Evolutionary conservation across 2,797 vertebrate species (phyloP).

Genomic region (Chloroceryle inda): DNA sequence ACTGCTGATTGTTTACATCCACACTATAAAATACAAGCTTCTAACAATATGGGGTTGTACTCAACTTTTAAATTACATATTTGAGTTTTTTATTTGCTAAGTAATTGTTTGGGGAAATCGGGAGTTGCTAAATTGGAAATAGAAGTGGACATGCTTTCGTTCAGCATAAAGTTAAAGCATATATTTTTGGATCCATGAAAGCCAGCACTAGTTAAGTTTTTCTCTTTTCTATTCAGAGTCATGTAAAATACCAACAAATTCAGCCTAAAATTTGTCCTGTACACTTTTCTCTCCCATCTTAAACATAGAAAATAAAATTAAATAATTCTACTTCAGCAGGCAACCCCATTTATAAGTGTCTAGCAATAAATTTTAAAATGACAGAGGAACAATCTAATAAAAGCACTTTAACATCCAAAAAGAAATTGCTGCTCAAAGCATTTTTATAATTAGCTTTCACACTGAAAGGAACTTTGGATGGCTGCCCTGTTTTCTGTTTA

Average conservation of each 20-base stretch:
- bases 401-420: conserved; percentile 79
- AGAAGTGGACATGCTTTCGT: neutral
- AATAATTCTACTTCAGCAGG: conserved; percentile 34
- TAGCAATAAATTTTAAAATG: conserved; percentile 78
- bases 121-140: neutral
- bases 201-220: neutral
- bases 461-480: conserved; percentile 75
- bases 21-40: neutral
- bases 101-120: neutral
- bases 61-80: neutral
- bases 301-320: neutral
- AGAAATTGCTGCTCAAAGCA: conserved; percentile 82
- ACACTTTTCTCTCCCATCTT: neutral
- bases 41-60: neutral
- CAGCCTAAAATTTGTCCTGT: neutral
- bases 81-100: neutral
- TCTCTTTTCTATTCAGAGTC: neutral
- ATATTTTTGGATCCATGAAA: neutral
- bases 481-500: conserved; percentile 77
- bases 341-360: conserved; percentile 61
- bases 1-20: neutral
- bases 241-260: neutral
- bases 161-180: neutral
- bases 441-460: conserved; percentile 84
- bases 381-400: conserved; percentile 84